These are phyloP conservation scores for Thalassophryne amazonica DNA, from an alignment of 2,797 vertebrate genomes.

Conservation along the genomic window DNA sequence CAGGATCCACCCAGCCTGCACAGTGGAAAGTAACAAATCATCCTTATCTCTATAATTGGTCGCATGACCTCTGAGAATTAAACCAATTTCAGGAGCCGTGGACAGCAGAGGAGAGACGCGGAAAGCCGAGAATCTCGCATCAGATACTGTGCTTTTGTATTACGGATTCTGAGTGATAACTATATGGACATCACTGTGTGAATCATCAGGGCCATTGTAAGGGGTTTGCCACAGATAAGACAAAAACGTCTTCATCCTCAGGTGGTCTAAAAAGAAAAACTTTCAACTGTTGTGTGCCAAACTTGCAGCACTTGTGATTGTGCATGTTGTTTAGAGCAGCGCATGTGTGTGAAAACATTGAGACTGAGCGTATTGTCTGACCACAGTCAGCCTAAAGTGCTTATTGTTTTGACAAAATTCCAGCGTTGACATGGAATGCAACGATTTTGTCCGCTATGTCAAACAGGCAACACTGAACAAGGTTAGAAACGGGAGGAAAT, in stretches of 20 bases:
- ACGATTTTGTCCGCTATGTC: conserved; percentile 15
- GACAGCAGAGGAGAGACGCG: background rate
- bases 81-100: conserved; percentile 55
- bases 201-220: background rate
- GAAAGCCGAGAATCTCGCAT: conserved; percentile 19
- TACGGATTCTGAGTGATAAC: background rate
- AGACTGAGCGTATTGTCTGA: conserved; percentile 25
- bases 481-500: background rate
- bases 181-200: background rate
- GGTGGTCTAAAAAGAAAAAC: no score
- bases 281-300: no score
- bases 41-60: conserved; percentile 73
- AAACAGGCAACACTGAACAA: conserved; percentile 2
- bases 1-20: conserved; percentile 51
- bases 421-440: conserved; percentile 33
- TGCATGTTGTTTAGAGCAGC: no score
- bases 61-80: conserved; percentile 71
- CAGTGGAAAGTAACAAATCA: conserved; percentile 60
- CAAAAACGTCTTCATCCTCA: no score
- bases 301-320: no score
- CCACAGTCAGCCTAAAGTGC: conserved; percentile 22
- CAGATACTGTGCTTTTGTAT: conserved; percentile 2
- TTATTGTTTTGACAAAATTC: conserved; percentile 60
- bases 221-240: no score
- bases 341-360: background rate